These are phyloP conservation scores for Apodemia duryi DNA, from an alignment of 2,888 invertebrate species.

Conservation along the genomic window DNA sequence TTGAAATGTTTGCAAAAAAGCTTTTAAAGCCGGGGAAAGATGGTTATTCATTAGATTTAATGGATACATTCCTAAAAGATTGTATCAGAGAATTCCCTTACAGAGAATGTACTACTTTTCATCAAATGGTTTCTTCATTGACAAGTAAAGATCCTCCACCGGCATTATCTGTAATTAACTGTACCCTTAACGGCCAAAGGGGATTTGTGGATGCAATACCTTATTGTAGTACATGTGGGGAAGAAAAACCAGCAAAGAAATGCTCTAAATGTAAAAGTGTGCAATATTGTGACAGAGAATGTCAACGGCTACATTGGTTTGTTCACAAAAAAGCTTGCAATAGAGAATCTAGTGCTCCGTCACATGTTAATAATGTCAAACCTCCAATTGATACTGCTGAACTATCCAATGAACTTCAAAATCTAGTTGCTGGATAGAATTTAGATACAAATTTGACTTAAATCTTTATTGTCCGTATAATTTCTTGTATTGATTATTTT, in stretches of 20 bases:
- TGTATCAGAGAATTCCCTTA: conserved; percentile 94
- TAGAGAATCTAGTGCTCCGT: conserved; percentile 74
- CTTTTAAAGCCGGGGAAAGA: conserved; percentile 87
- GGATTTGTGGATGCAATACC: conserved; percentile 85
- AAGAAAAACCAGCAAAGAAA: conserved; percentile 93
- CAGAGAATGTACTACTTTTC: conserved; percentile 92
- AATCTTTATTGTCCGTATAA: conserved; percentile 8
- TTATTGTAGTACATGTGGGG: conserved; percentile 91
- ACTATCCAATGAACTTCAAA: conserved; percentile 72
- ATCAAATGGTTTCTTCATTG: conserved; percentile 89
- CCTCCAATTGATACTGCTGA: conserved; percentile 64
- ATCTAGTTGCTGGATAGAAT: conserved; percentile 63
- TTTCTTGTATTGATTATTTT: conserved; percentile 3
- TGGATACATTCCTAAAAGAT: conserved; percentile 89
- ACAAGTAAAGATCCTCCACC: conserved; percentile 86
- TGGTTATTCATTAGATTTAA: conserved; percentile 82
- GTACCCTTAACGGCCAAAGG: conserved; percentile 93
- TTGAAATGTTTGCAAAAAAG: conserved; percentile 87
- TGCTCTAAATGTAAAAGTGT: conserved; percentile 97
- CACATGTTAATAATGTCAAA: conserved; percentile 43
- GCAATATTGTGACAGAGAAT: conserved; percentile 95
- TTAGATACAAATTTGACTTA: conserved; percentile 12
- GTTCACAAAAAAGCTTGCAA: conserved; percentile 93
- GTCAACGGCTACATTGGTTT: conserved; percentile 96
- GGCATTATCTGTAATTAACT: conserved; percentile 85